A percentile compares a stretch with the other conserved stretches of the same genome.
phyloP scores from a whole-genome alignment of 2,797 vertebrate genomes.

The Parauchenoglanis punctatus region DNA sequence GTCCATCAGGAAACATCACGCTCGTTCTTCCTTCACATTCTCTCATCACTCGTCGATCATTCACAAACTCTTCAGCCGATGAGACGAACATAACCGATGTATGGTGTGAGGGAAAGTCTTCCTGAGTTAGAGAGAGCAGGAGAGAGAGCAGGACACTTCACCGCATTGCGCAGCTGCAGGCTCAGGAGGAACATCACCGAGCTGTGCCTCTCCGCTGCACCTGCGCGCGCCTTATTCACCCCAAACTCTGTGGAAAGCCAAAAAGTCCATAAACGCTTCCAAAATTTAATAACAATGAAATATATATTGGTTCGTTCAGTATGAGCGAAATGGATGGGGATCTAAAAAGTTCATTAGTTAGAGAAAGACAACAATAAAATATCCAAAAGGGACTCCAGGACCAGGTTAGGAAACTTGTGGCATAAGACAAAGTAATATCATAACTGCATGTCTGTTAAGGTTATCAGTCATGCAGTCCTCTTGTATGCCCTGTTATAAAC shows the following conservation, averaged over 20 bases:
- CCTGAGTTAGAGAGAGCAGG: not conserved
- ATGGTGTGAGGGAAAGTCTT: not conserved
- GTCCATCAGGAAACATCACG: not conserved
- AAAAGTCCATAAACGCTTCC: not conserved
- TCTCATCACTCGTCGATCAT: not conserved
- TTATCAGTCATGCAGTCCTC: not conserved
- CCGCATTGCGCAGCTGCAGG: conserved; percentile 14
- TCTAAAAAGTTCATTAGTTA: not conserved
- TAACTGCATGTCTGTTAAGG: not conserved
- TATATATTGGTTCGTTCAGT: not conserved
- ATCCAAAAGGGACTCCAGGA: not conserved
- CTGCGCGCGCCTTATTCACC: not conserved
- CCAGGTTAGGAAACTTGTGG: not conserved
- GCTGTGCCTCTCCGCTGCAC: conserved; percentile 2
- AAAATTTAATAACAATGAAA: not conserved
- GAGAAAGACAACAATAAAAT: too few relatives aligned
- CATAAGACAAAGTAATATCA: not conserved
- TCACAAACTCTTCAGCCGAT: not conserved
- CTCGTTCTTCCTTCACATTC: not conserved
- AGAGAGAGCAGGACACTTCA: not conserved
- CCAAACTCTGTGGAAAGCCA: conserved; percentile 18
- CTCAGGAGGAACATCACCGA: not conserved
- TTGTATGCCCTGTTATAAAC: not conserved
- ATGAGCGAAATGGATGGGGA: not conserved
- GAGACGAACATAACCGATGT: not conserved